Conservation (phyloP, 2,113 vertebrate genomes). For the Brienomyrus brachyistius region DNA sequence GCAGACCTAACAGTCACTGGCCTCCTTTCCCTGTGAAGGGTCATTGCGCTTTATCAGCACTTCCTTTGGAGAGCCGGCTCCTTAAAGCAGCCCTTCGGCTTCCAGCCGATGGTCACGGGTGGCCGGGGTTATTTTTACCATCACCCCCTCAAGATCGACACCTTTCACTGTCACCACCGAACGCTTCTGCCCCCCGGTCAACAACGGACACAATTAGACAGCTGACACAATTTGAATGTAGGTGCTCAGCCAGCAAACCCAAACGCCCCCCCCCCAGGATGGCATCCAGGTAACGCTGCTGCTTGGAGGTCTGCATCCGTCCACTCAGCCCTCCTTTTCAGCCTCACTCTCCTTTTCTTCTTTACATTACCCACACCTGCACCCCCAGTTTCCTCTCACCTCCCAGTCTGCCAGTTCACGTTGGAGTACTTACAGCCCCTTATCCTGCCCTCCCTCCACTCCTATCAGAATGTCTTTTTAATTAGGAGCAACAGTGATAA, state of each 20-base stretch:
- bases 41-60: background rate
- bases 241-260: background rate
- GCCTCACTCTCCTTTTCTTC: background rate
- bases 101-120: background rate
- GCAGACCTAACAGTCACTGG: background rate
- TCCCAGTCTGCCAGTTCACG: slow-evolving; percentile 40
- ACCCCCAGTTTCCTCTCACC: slow-evolving; percentile 24
- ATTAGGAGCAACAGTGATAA: slow-evolving; percentile 31
- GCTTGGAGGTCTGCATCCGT: background rate
- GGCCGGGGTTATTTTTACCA: background rate
- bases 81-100: background rate
- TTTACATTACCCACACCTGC: slow-evolving; percentile 5
- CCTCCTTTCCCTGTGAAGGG: background rate
- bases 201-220: background rate
- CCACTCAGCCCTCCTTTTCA: background rate
- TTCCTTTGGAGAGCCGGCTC: background rate
- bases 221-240: background rate
- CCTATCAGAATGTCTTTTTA: slow-evolving; percentile 29
- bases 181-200: background rate
- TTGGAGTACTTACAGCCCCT: slow-evolving; percentile 26
- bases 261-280: background rate
- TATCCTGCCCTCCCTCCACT: background rate
- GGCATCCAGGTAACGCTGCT: background rate
- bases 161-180: background rate
- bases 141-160: background rate